A percentile compares a stretch with the other conserved stretches of the same genome.
Conservation (phyloP, 92 coral and sea anemone genomes). For the Diadumene lineata region DNA sequence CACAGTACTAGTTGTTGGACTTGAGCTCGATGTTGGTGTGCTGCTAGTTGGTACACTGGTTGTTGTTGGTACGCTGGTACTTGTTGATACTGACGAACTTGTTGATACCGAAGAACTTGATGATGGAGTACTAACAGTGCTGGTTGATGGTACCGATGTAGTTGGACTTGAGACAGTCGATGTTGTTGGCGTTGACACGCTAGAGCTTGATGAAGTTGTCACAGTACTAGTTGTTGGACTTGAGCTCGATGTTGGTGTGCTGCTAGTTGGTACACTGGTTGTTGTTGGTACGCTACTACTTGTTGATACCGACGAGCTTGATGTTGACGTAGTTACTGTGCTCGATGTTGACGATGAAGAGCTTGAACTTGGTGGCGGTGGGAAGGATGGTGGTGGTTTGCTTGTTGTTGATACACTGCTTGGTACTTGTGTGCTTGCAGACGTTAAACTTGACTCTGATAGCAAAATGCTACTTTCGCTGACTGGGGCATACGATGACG, state of each 20-base stretch:
- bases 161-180: background rate
- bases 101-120: constrained; percentile 5
- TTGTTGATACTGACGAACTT: constrained; percentile 7
- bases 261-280: background rate
- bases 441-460: too few relatives aligned
- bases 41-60: constrained; percentile 16
- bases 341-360: background rate
- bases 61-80: constrained; percentile 8
- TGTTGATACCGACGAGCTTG: background rate
- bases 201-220: too few relatives aligned
- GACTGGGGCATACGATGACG: too few relatives aligned
- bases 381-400: background rate
- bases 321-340: background rate
- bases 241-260: background rate
- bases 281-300: background rate
- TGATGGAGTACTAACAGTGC: background rate
- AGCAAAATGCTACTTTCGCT: too few relatives aligned
- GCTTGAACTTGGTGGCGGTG: background rate
- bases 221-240: background rate
- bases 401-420: background rate
- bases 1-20: constrained; percentile 19
- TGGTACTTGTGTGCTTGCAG: background rate
- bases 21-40: constrained; percentile 9
- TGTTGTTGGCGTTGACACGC: background rate
- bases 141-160: background rate